phyloP scores from a whole-genome alignment of 1,140 invertebrate genomes.

The Arctopsyche grandis region DNA sequence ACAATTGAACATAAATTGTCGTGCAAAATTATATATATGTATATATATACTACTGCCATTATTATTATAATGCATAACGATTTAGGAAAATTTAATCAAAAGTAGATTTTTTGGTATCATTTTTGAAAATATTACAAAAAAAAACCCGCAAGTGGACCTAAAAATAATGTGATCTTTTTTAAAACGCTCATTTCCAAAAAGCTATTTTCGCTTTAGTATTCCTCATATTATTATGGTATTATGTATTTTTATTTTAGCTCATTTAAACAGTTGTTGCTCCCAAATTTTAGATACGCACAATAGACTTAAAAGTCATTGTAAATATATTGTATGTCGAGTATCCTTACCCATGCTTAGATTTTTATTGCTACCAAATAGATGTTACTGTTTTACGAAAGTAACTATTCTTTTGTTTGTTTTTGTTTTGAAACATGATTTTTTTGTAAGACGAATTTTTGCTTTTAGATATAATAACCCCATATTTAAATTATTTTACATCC shows the following conservation, averaged over 20 bases:
- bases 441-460: neutral
- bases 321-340: slow-evolving; percentile 9
- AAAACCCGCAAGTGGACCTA: too few species aligned
- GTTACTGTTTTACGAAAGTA: neutral
- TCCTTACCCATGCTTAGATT: slow-evolving; percentile 25
- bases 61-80: neutral
- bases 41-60: neutral
- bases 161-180: neutral
- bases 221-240: slow-evolving; percentile 11
- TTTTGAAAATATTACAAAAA: too few species aligned
- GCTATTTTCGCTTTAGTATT: slow-evolving; percentile 9
- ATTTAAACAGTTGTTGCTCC: slow-evolving; percentile 62
- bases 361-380: slow-evolving; percentile 4
- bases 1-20: too few species aligned
- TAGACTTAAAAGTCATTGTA: slow-evolving; percentile 42
- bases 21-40: too few species aligned
- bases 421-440: neutral
- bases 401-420: too few species aligned
- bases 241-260: slow-evolving; percentile 30
- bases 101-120: too few species aligned
- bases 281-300: slow-evolving; percentile 51
- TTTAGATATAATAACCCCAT: neutral
- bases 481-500: too few species aligned
- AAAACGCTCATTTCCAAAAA: neutral
- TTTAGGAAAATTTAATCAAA: neutral